Base-by-base conservation (phyloP, 2,888 invertebrate genomes). In the Hirtodrosophila cameraria region DNA sequence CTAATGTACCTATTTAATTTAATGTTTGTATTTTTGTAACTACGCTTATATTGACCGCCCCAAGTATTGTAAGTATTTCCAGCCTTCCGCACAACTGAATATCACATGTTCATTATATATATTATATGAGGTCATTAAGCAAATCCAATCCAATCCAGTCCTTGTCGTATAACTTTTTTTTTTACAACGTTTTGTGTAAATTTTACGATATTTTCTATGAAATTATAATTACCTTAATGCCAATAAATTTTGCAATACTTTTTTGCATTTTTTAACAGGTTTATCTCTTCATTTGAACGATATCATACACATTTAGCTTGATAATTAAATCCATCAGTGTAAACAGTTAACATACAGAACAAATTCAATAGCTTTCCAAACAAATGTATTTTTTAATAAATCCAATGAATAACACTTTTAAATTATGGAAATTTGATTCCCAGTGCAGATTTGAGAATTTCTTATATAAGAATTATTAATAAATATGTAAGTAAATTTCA, bases 11-110 rank as follows among this genome's bases (percentile, higher is more conserved):
- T 66, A 70, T 57, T 70, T 66, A 70, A 67, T 74, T 66, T 77
- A 58, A 60, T 54, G 45, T 23, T 49, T 30, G 45, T 73, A 68
- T 62, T 64, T 61, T 67, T 68, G 67, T 58, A 70, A 61, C 58
- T 77, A 70, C 70, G 60, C 77, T 67, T 77, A 61, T 58, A 55
- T 58, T 31, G 59, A 76, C 49, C 59, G 49, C 48, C 39, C 55
- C 67, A 72, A 65, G 69, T 67, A 74, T 75, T 76, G 69, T 75
- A 72, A 65, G 72, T 72, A 75, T 75, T 68, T 39, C 59, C 57
- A 61, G 54, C 53, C 52, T 39, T 67, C 62, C 42, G 58, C 45
- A 57, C 61, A 48, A 61, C 39, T 71, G 39, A 71, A 54, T 58
- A 43, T 57, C 35, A 54, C 33, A 50, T 45, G 28, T 62, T 55